Base-by-base conservation (phyloP, 1,140 invertebrate genomes). In the Ptiloglossa arizonensis region DNA sequence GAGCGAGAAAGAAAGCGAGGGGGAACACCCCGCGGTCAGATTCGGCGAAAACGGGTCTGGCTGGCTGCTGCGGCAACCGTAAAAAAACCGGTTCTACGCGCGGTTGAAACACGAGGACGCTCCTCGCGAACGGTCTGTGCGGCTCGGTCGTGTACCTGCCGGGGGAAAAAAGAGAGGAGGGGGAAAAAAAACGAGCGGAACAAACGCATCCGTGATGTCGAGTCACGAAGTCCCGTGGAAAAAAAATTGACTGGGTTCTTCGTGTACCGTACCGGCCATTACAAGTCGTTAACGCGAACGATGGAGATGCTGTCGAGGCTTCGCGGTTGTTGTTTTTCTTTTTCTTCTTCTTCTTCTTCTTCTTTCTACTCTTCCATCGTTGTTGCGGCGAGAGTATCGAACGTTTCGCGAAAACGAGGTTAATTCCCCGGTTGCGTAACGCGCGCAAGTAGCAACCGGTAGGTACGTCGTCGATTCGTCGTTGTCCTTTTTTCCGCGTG, bases 11-110 rank as follows among this genome's bases (percentile, higher is more conserved):
- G 57, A 48, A 52, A 72, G 22, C 29, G 59, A 44, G 79, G 52
- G 46, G 35, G 56, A 63, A 57, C 64, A 27, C 60, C 27, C 22
- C 19, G 32, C 60, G 11, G 72, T 44, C 38, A 64, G 78, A 81
- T 89, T 88, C 87, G 88, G 35, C 87, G 87, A 89, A 88, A 89
- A 87, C 82, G 80, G 81, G 85, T 83, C 81, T 66, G 71, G 56
- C 57, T 73, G 71, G 73, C 24, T 5, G 48, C 27, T 5, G 48
- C 27, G 62, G 64, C 27, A 56, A 35, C 73, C 54, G 62, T 69
- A 56, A 76, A 76, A 62, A 27, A 87, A 88, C 87, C 85, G 88
- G 86, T 87, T 89, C 83, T 79, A 85, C 86, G 81, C 76, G 75
- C 64, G 57, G 81, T 24, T 87, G 87, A 87, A 87, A 89, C 87